Base-by-base conservation (phyloP, 2,113 vertebrate species). In the Clarias gariepinus region DNA sequence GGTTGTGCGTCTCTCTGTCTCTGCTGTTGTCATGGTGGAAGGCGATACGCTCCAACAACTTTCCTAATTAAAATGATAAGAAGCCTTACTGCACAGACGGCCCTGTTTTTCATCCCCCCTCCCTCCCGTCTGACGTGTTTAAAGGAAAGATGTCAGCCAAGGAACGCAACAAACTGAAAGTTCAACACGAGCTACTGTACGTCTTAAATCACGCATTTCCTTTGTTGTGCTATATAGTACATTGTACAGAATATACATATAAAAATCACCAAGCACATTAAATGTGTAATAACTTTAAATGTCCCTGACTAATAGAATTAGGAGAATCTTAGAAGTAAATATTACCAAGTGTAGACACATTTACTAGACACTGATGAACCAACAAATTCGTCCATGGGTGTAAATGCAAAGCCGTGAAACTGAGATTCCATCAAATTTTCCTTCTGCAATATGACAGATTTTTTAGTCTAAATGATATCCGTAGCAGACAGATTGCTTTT, bases 41-140 rank as follows among this genome's bases (percentile, higher is more conserved):
- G 91, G 90, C 90, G 94, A 94, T 94, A 95, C 91, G 94, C 94
- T 91, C 93, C 91, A 95, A 93, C 93, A 92, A 91, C 92, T 95
- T 94, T 94, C 93, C 93, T 95, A 95, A 96, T 96, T 96, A 95
- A 96, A 95, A 94, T 93, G 94, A 95, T 95, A 95, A 95, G 95
- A 94, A 93, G 94, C 91, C 93, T 95, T 93, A 94, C 93, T 94
- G 93, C 92, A 89, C 93, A 91, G 93, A 93, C 94, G 91, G 92
- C 94, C 91, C 94, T 89, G 89, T 92, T 92, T 89, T 7, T 3
- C 10, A 47, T 36, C 66, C 58, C 55, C 53, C 64, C 58, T 66
- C 52, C 52, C 41, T 13, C 84, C 81, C 23, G n/a, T n/a, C 57
- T 23, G 91, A 94, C 91, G 88, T 91, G 92, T 94, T 93, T 93